Base-by-base conservation (phyloP, 2,888 invertebrate species). In the Sabellastarte sp. region DNA sequence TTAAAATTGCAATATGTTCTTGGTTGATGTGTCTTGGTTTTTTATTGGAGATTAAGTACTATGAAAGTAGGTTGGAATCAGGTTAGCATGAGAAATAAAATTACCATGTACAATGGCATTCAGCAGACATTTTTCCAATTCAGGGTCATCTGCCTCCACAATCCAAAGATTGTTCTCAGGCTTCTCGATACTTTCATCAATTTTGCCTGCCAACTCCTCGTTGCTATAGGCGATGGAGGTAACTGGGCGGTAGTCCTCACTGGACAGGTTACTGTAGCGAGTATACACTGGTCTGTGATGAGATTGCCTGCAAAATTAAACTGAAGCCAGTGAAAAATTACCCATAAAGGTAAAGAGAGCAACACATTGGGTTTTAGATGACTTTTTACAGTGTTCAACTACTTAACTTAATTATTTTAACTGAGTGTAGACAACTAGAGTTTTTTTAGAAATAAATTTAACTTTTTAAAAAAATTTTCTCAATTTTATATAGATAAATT, bases 41-140 rank as follows among this genome's bases (percentile, higher is more conserved):
- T 41, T 20, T 41, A 10, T 10, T 10, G n/a, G n/a, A n/a, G n/a
- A n/a, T n/a, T n/a, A n/a, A n/a, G n/a, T n/a, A n/a, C n/a, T n/a
- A n/a, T n/a, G 50, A 10, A 41, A 15, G 10, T 41, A 20, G 10
- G 20, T 15, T 15, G 10, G 50, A 10, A 41, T 30, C n/a, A n/a
- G n/a, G n/a, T n/a, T n/a, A n/a, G n/a, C n/a, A n/a, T n/a, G n/a
- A n/a, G n/a, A n/a, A 32, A 20, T 30, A 5, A 30, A 68, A 74
- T 58, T 59, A 82, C 82, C 82, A 69, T 80, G 78, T 0, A 80
- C 78, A 24, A 82, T 68, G 50, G 82, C 81, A 68, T 77, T 80
- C 57, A 78, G 73, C 5, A 82, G 73, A 41, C 74, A 72, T 63
- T 74, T 75, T 60, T 77, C 77, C 20, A 82, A 68, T 10, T 68